Evolutionary conservation across 2,797 vertebrate species (phyloP).

Genomic region (Labroides dimidiatus): DNA sequence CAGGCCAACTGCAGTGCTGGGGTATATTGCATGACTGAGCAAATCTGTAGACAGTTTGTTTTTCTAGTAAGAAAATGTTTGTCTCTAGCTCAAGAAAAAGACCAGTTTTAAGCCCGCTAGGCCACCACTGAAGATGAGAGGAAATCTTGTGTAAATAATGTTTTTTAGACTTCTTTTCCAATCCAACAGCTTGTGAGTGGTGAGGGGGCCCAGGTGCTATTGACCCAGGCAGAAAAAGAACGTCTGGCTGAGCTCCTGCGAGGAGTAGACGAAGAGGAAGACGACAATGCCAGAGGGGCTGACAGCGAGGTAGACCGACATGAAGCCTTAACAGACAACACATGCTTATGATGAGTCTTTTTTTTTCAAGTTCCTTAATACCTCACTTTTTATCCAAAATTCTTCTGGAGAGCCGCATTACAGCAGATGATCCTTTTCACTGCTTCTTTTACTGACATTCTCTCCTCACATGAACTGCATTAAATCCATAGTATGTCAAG

Average conservation of each 20-base stretch:
- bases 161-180: slow-evolving; percentile 35
- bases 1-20: slow-evolving; percentile 43
- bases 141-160: slow-evolving; percentile 3
- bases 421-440: slow-evolving; percentile 18
- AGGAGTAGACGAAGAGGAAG: slow-evolving; percentile 82
- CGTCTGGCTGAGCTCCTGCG: slow-evolving; percentile 88
- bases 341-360: slow-evolving; percentile 44
- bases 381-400: slow-evolving; percentile 23
- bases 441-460: slow-evolving; percentile 11
- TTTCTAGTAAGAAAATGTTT: slow-evolving; percentile 55
- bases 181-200: slow-evolving; percentile 85
- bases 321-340: slow-evolving; percentile 63
- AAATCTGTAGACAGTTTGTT: slow-evolving; percentile 44
- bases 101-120: slow-evolving; percentile 1
- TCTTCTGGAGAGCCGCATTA: neutral
- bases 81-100: slow-evolving; percentile 20
- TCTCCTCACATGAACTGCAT: neutral
- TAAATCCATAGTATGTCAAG: neutral
- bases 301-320: slow-evolving; percentile 83
- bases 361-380: slow-evolving; percentile 49
- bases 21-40: slow-evolving; percentile 50
- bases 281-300: slow-evolving; percentile 62
- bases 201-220: slow-evolving; percentile 77
- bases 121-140: slow-evolving; percentile 19
- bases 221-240: slow-evolving; percentile 87